Percentiles rank a stretch among this genome's conserved stretches.
Evolutionary conservation across 2,888 invertebrate genomes (phyloP).

Genomic region (Poecilus cupreus): DNA sequence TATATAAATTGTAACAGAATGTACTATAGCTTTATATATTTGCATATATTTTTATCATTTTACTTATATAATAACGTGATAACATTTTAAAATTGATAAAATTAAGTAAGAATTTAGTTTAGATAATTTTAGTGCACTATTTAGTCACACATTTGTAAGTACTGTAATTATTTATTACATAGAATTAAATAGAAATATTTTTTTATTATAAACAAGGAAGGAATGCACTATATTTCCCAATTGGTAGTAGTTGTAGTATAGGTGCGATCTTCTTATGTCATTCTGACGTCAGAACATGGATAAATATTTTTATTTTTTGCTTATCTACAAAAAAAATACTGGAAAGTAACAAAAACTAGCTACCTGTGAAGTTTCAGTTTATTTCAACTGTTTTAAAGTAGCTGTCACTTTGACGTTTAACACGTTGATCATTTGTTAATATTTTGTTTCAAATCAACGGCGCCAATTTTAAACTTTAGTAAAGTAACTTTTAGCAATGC

Average conservation of each 20-base stretch:
- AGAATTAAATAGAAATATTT: too few relatives aligned
- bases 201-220: too few relatives aligned
- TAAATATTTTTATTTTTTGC: too few relatives aligned
- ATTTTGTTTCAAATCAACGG: too few relatives aligned
- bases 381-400: too few relatives aligned
- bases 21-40: background rate
- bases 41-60: background rate
- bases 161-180: too few relatives aligned
- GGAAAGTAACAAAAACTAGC: background rate
- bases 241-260: background rate
- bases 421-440: too few relatives aligned
- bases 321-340: too few relatives aligned
- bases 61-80: background rate
- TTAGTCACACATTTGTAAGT: too few relatives aligned
- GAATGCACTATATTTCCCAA: background rate
- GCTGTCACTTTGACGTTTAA: too few relatives aligned
- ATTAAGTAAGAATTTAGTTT: background rate
- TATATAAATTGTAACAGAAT: background rate
- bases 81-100: background rate
- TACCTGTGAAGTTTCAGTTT: background rate
- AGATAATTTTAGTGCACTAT: background rate
- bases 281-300: background rate
- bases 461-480: too few relatives aligned
- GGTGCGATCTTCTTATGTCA: background rate
- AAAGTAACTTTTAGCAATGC: too few relatives aligned